Evolutionary conservation across 2,888 invertebrate species (phyloP), one percentile per base, ranked within the genome.

Genomic region (Odiellus spinosus): DNA sequence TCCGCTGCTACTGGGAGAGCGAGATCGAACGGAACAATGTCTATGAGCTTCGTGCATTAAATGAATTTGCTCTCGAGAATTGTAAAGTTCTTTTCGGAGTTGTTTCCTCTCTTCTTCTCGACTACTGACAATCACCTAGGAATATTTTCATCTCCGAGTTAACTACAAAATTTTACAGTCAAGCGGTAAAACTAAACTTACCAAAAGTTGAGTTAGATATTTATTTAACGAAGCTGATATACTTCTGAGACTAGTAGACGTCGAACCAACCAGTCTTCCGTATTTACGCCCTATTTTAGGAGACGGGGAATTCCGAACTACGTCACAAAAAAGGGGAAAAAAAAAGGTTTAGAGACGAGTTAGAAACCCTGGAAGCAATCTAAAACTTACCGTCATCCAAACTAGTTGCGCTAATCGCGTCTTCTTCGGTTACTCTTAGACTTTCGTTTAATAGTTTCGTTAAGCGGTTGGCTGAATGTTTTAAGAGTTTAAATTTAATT

Each of bases 41-140:
- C 55, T 43, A 20, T 56, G 53, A 18, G 51, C 45, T 46, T 56
- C 56, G 32, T 56, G 55, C 17, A 56, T 34, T 38, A 45, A 48
- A 34, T 56, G 53, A 5, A 64, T 56, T 50, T 78, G 76, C 64
- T 83, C 82, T 57, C 80, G 72, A 53, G 77, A 74, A 60, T 75
- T 73, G 59, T 78, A 76, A 59, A 82, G 67, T 63, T 83, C 82
- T 56, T 76, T 75, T 35, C 82, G 72, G 59, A 82, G 67, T 58
- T 75, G 72, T 59, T 80, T 80, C 48, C 79, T 71, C 63, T 83
- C 83, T 59, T 80, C 79, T 63, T 82, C 82, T 57, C 77, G 72
- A 59, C 78, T 76, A 64, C 77, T 78, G 50, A 82, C 74, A 26
- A 26, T 26, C 4, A 26, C 26, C 26, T 26, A 26, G 8, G 26